phyloP scores from a whole-genome alignment of 2,113 vertebrate species.

The Leptobrachium leishanense region DNA sequence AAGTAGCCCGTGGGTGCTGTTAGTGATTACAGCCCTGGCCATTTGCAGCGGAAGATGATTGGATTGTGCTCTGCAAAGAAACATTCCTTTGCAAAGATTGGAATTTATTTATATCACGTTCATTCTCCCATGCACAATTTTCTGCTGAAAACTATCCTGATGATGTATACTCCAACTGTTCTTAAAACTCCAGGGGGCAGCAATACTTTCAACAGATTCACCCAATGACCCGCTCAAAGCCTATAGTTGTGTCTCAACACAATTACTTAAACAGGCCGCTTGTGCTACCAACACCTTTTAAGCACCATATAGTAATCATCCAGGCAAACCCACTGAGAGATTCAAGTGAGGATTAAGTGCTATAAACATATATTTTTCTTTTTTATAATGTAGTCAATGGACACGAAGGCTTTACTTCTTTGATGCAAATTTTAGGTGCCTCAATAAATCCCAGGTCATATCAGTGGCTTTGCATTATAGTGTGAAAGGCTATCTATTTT shows the following conservation, averaged over 20 bases:
- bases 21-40: slow-evolving; percentile 34
- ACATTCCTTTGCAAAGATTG: slow-evolving; percentile 26
- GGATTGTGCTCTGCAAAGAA: slow-evolving; percentile 34
- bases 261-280: slow-evolving; percentile 47
- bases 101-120: slow-evolving; percentile 44
- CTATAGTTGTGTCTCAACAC: slow-evolving; percentile 41
- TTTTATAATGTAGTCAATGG: slow-evolving; percentile 22
- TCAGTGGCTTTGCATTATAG: neutral
- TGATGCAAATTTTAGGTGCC: slow-evolving; percentile 11
- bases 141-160: slow-evolving; percentile 36
- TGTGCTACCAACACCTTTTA: slow-evolving; percentile 40
- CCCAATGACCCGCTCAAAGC: slow-evolving; percentile 46
- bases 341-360: slow-evolving; percentile 6
- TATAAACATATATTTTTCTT: slow-evolving; percentile 36
- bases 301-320: slow-evolving; percentile 39
- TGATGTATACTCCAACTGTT: slow-evolving; percentile 40
- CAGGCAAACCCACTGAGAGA: slow-evolving; percentile 35
- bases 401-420: neutral
- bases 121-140: slow-evolving; percentile 34
- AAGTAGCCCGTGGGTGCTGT: slow-evolving; percentile 33
- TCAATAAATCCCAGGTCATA: slow-evolving; percentile 18
- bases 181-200: slow-evolving; percentile 40
- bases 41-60: slow-evolving; percentile 33
- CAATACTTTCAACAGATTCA: slow-evolving; percentile 44
- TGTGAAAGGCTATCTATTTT: neutral